Base-by-base conservation (phyloP, 2,797 vertebrate species). In the Artibeus jamaicensis region DNA sequence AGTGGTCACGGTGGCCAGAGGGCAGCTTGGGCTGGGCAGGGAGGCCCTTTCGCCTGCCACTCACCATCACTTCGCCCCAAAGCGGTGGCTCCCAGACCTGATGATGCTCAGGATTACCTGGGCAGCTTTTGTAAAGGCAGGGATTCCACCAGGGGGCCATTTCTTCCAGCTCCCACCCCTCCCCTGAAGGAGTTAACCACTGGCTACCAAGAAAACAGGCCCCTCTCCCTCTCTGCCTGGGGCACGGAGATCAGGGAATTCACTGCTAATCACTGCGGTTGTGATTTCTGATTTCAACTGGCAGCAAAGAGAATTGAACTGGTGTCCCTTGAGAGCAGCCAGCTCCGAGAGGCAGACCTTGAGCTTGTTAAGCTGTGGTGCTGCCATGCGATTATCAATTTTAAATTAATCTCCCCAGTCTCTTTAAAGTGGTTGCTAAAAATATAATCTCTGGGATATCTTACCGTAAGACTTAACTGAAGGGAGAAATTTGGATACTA, bases 211-310 rank as follows among this genome's bases (percentile, higher is more conserved):
- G 90, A 90, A 95, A 97, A 87, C 91, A 96, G 50, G 67, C 96
- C 0, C 86, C 94, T 88, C 92, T 96, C 93, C 88, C 96, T 97
- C 97, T 84, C 97, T 84, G 98, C 98, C 98, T 94, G 91, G 91
- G 95, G 98, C 98, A 90, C n/a, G 39, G 88, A 98, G 98, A 98
- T 98, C 97, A 96, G 98, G 98, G 98, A 98, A 98, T 98, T 98
- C 98, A 98, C 97, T 98, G 98, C 98, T 98, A 98, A 98, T 98
- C 98, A 98, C 98, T 97, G 98, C 65, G 92, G 98, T 98, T 99
- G 98, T 99, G 98, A 99, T 98, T 99, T 98, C 98, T 99, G 98
- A 99, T 99, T 98, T 98, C 98, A 98, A 96, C 98, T 99, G 98
- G 98, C 98, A 98, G 98, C 98, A 98, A 22, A 77, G 98, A 98